These are phyloP conservation scores for Baryphthengus martii DNA, from an alignment of 2,113 vertebrate genomes.

Conservation along the genomic window DNA sequence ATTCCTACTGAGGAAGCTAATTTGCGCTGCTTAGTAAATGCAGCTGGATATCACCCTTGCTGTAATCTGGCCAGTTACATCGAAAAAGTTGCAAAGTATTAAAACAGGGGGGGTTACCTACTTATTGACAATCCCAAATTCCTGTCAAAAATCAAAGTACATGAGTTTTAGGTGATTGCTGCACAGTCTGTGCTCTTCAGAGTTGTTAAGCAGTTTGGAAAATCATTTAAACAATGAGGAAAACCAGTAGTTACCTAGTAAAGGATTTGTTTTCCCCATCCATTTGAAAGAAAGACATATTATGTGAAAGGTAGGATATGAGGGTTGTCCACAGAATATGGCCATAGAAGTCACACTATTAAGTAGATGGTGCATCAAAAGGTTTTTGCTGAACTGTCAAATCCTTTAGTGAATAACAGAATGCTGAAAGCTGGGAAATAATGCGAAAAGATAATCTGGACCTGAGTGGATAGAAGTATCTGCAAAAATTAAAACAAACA, in stretches of 20 bases:
- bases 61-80: background rate
- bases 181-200: background rate
- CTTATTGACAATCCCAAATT: background rate
- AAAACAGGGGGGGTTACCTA: background rate
- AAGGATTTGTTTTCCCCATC: background rate
- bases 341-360: background rate
- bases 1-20: conserved; percentile 12
- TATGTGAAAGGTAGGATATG: background rate
- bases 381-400: background rate
- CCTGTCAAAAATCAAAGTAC: background rate
- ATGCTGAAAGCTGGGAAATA: background rate
- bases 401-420: background rate
- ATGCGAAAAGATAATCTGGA: background rate
- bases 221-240: background rate
- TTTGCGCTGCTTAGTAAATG: conserved; percentile 13
- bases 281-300: background rate
- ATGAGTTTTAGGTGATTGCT: background rate
- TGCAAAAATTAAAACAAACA: background rate
- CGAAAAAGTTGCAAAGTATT: background rate
- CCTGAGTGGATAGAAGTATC: background rate
- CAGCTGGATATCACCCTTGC: background rate
- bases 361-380: background rate
- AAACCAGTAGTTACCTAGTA: background rate
- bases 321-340: background rate
- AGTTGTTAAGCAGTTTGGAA: background rate